These are phyloP conservation scores for Drosophila insularis DNA, from an alignment of 1,140 invertebrate genomes.

Conservation along the genomic window DNA sequence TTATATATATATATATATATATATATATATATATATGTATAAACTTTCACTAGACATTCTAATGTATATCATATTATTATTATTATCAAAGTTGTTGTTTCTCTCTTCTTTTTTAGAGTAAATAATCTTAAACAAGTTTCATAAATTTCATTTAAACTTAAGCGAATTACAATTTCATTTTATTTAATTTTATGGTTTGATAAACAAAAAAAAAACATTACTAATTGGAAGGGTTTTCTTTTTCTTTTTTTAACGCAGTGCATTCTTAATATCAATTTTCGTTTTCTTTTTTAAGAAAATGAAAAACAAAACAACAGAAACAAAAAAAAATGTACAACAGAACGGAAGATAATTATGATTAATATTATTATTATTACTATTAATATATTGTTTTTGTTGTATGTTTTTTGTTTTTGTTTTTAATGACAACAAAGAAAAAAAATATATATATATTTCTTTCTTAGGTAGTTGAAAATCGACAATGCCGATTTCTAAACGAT, in stretches of 20 bases:
- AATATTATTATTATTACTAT: background rate
- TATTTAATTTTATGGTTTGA: slow-evolving; percentile 2
- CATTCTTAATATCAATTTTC: slow-evolving; percentile 17
- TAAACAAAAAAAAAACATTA: background rate
- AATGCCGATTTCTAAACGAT: background rate
- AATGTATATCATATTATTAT: slow-evolving; percentile 41
- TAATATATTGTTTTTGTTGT: background rate
- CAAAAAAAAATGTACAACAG: background rate
- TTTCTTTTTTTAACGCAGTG: background rate
- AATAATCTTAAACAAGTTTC: slow-evolving; percentile 76
- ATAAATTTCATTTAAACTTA: slow-evolving; percentile 80
- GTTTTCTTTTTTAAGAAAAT: slow-evolving; percentile 11
- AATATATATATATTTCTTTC: background rate
- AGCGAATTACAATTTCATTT: slow-evolving; percentile 67
- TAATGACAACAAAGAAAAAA: background rate
- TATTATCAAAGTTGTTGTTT: slow-evolving; percentile 13
- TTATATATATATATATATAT: slow-evolving; percentile 42
- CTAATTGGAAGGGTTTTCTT: background rate
- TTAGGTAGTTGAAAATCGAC: background rate
- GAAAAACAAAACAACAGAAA: background rate
- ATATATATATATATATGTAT: slow-evolving; percentile 44
- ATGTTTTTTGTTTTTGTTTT: background rate
- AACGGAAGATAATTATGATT: background rate
- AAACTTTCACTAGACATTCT: slow-evolving; percentile 68
- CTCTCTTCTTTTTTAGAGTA: slow-evolving; percentile 48